These are phyloP conservation scores for Siphonodentalium dalli DNA, from an alignment of 2,888 invertebrate species.

Conservation along the genomic window DNA sequence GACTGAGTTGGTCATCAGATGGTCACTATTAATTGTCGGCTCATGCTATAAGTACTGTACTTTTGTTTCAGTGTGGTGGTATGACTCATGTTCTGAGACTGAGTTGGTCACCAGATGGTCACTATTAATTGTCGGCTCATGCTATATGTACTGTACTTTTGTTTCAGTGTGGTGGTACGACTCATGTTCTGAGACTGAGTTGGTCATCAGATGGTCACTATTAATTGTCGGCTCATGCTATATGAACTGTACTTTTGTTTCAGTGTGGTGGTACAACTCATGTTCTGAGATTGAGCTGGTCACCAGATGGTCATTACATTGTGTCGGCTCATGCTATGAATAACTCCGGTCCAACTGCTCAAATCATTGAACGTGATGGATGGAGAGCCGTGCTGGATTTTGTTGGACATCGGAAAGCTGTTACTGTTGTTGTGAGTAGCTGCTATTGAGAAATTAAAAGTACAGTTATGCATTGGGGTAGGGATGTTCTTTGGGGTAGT, in stretches of 20 bases:
- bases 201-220: constrained; percentile 99
- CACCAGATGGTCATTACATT: constrained; percentile 94
- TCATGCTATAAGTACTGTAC: too few species aligned
- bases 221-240: constrained; percentile 95
- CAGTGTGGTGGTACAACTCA: constrained; percentile 84
- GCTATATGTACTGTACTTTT: too few species aligned
- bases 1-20: too few species aligned
- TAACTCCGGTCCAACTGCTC: constrained; percentile 95
- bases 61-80: too few species aligned
- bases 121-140: too few species aligned
- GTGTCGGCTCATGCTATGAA: constrained; percentile 99
- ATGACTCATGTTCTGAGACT: too few species aligned
- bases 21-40: too few species aligned
- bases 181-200: constrained; percentile 87
- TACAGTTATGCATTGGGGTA: too few species aligned
- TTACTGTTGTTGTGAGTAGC: constrained; percentile 79
- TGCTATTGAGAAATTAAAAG: too few species aligned
- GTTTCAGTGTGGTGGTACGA: constrained; percentile 77
- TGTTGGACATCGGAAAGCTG: constrained; percentile 96
- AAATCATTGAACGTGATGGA: constrained; percentile 80
- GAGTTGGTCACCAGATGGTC: too few species aligned
- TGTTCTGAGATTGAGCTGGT: constrained; percentile 92
- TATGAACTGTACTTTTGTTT: too few species aligned
- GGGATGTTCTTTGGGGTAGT: too few species aligned
- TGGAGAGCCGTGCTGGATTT: constrained; percentile 97